phyloP scores from a whole-genome alignment of 2,888 invertebrate species.

The Pomacea canaliculata region DNA sequence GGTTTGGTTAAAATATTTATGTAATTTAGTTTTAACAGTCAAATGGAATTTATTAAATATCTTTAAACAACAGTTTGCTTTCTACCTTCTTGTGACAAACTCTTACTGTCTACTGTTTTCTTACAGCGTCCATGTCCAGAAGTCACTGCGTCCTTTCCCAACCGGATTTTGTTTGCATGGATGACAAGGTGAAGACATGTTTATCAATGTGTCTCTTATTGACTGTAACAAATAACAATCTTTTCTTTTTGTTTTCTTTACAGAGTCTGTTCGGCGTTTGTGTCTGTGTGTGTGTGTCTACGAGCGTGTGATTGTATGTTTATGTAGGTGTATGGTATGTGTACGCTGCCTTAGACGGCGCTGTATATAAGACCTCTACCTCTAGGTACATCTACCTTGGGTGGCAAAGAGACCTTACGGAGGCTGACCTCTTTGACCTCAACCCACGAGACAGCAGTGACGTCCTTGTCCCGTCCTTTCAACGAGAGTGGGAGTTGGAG shows the following conservation, averaged over 20 bases:
- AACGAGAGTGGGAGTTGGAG: constrained; percentile 40
- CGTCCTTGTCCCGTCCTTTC: constrained; percentile 47
- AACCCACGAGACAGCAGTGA: constrained; percentile 57
- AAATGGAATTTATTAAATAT: too few relatives aligned
- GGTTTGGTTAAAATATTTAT: neutral
- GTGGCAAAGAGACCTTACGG: constrained; percentile 61
- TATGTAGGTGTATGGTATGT: too few relatives aligned
- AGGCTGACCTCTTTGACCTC: constrained; percentile 64
- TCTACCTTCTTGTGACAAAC: too few relatives aligned
- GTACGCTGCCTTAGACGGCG: too few relatives aligned
- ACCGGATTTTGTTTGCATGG: constrained; percentile 66
- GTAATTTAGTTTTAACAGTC: too few relatives aligned
- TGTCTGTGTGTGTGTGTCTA: neutral
- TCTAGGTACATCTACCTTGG: constrained; percentile 59
- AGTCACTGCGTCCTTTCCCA: constrained; percentile 63
- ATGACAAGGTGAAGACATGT: constrained; percentile 54
- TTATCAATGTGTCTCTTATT: too few relatives aligned
- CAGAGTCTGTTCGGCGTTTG: too few relatives aligned
- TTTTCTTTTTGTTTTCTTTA: too few relatives aligned
- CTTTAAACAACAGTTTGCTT: too few relatives aligned
- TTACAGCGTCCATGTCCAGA: constrained; percentile 66
- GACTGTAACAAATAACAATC: too few relatives aligned
- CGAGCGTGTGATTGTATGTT: too few relatives aligned
- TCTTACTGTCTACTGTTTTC: neutral
- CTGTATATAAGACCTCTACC: too few relatives aligned